Percentiles rank a stretch among this genome's conserved stretches.
phyloP scores from a whole-genome alignment of 2,113 vertebrate species.

The Phoenicopterus ruber region DNA sequence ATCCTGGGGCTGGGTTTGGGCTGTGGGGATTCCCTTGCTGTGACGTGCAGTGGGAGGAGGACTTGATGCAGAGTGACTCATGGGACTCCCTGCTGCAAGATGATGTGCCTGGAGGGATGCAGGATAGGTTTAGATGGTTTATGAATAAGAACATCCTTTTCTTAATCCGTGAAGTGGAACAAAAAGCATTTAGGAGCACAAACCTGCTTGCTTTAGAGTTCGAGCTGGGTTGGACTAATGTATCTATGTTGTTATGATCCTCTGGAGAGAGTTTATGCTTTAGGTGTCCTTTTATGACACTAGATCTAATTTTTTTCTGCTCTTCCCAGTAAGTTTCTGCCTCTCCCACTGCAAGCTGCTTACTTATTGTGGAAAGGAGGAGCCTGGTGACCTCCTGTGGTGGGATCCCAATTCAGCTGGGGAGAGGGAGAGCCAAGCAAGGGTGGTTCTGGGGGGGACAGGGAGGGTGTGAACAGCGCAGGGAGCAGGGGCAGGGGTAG shows the following conservation, averaged over 20 bases:
- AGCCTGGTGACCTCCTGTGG: background rate
- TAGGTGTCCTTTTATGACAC: background rate
- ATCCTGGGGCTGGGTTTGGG: background rate
- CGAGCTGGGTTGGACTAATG: background rate
- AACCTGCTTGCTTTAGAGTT: background rate
- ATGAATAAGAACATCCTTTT: background rate
- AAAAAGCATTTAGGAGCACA: background rate
- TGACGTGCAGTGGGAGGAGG: background rate
- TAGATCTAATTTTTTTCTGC: background rate
- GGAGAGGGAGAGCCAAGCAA: background rate
- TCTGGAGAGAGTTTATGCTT: background rate
- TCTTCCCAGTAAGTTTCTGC: background rate
- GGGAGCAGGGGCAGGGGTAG: background rate
- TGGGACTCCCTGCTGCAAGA: background rate
- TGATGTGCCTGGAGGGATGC: background rate
- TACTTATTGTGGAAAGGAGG: background rate
- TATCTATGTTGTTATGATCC: background rate
- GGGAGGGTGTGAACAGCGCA: background rate
- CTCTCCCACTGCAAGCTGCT: background rate
- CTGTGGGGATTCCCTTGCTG: background rate
- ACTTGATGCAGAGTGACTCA: accelerated
- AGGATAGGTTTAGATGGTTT: background rate
- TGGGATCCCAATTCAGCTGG: background rate
- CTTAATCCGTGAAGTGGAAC: background rate
- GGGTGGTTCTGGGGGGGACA: background rate